Percentiles rank a stretch among this genome's conserved stretches.
Conservation (phyloP, 2,113 vertebrate genomes). For the Anarrhichthys ocellatus region DNA sequence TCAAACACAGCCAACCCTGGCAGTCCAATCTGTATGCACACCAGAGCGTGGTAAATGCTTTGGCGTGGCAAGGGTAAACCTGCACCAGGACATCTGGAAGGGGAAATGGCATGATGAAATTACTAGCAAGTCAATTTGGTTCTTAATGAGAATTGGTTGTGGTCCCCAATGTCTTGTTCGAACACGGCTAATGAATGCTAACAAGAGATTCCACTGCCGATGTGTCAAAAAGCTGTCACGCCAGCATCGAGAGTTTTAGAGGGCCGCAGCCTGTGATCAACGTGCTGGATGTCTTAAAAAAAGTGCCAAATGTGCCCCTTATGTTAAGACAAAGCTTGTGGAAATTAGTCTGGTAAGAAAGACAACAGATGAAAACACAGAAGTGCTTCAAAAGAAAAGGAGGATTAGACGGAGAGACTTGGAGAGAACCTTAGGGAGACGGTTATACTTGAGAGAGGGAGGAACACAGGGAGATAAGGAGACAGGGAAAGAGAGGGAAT, state of each 20-base stretch:
- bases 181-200: conserved; percentile 51
- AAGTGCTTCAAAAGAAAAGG: conserved; percentile 44
- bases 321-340: background rate
- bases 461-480: background rate
- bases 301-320: conserved; percentile 6
- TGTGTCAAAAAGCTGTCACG: conserved; percentile 21
- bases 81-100: conserved; percentile 22
- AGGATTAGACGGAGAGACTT: conserved; percentile 47
- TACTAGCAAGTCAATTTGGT: conserved; percentile 54
- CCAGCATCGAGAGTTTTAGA: conserved; percentile 4
- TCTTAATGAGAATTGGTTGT: conserved; percentile 40
- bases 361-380: conserved; percentile 25
- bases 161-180: conserved; percentile 32
- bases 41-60: conserved; percentile 4
- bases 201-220: conserved; percentile 35
- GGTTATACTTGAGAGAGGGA: conserved; percentile 1
- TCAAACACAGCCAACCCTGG: background rate
- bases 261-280: background rate
- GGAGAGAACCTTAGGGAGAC: background rate
- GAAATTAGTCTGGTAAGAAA: conserved; percentile 21
- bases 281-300: conserved; percentile 1
- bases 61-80: conserved; percentile 51
- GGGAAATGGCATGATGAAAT: conserved; percentile 60
- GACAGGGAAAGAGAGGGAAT: background rate
- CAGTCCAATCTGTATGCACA: conserved; percentile 43